A percentile compares a stretch with the other conserved stretches of the same genome.
Evolutionary conservation across 2,888 invertebrate genomes (phyloP).

Genomic region (Thymelicus lineola): DNA sequence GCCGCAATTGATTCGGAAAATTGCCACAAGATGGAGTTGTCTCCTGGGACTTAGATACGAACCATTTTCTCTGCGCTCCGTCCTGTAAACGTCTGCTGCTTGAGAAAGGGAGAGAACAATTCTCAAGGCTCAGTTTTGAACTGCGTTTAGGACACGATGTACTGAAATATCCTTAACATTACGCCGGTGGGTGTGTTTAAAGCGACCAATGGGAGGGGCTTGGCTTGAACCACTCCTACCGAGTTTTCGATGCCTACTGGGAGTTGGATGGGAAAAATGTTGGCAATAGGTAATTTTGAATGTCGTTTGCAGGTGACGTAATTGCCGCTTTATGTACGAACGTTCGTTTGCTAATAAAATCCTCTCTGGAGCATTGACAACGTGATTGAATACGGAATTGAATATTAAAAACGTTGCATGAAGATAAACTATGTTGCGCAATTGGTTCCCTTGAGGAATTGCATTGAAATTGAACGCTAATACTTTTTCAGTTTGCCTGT

Average conservation of each 20-base stretch:
- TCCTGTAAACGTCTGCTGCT: conserved; percentile 72
- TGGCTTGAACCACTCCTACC: conserved; percentile 71
- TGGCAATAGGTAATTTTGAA: conserved; percentile 81
- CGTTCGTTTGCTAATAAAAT: conserved; percentile 51
- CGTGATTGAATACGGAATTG: conserved; percentile 56
- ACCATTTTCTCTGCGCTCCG: conserved; percentile 74
- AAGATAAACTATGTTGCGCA: conserved; percentile 28
- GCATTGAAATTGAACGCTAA: conserved; percentile 18
- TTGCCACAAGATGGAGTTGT: conserved; percentile 63
- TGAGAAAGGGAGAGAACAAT: conserved; percentile 81
- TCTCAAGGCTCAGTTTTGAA: conserved; percentile 76
- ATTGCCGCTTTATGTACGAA: conserved; percentile 71
- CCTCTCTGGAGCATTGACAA: conserved; percentile 47
- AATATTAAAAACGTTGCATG: conserved; percentile 41
- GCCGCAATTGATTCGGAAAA: conserved; percentile 50
- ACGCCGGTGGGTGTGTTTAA: conserved; percentile 69
- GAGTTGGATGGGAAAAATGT: conserved; percentile 78
- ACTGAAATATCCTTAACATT: conserved; percentile 71
- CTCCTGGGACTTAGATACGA: conserved; percentile 63
- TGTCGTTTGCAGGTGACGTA: conserved; percentile 74
- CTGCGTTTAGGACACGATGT: conserved; percentile 53
- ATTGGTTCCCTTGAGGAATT: conserved; percentile 22
- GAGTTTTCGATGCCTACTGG: conserved; percentile 82
- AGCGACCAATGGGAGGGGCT: conserved; percentile 74
- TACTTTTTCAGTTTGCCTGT: conserved; percentile 13